Evolutionary conservation across 2,797 vertebrate species (phyloP).

Genomic region (Sebastes oblongus): DNA sequence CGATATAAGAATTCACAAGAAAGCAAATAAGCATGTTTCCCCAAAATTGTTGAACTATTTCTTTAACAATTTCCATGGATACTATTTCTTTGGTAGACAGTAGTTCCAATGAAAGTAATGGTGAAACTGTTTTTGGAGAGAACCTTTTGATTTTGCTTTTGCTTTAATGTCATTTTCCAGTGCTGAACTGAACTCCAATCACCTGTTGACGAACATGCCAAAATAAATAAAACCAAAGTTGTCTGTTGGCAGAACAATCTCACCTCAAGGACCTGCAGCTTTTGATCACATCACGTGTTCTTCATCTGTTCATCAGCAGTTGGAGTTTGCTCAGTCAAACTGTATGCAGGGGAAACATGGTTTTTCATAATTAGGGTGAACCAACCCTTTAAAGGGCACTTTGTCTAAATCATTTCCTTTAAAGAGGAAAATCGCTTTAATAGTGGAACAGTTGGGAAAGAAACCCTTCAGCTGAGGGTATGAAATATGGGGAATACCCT

Average conservation of each 20-base stretch:
- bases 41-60: neutral
- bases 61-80: neutral
- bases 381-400: neutral
- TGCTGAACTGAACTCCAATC: neutral
- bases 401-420: neutral
- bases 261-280: neutral
- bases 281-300: neutral
- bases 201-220: neutral
- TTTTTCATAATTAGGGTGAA: neutral
- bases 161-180: neutral
- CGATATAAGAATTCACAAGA: too few relatives aligned
- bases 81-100: neutral
- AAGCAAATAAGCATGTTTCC: neutral
- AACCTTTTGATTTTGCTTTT: neutral
- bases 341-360: neutral
- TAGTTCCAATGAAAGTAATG: neutral
- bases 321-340: neutral
- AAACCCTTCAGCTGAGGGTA: slow-evolving; percentile 3
- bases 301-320: neutral
- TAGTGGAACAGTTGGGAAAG: slow-evolving; percentile 16
- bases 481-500: slow-evolving; percentile 48
- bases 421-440: neutral
- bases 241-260: neutral
- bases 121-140: neutral
- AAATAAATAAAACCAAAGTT: neutral